A percentile compares a stretch with the other conserved stretches of the same genome.
These are phyloP conservation scores for Marronus borbonicus DNA, from an alignment of 2,888 invertebrate genomes.

Conservation along the genomic window DNA sequence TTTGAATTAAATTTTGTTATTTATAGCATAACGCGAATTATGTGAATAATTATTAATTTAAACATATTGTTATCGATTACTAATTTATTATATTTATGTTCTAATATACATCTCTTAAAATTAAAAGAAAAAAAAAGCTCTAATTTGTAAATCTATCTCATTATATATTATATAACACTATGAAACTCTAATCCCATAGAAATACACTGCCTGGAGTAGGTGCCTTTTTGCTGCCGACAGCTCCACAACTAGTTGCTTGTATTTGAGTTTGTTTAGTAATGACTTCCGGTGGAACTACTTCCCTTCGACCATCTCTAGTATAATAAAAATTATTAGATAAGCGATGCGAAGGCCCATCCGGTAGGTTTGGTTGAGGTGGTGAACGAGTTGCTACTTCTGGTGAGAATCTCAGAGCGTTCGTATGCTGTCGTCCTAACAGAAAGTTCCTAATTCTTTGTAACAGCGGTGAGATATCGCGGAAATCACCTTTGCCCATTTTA, in stretches of 20 bases:
- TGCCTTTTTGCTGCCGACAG: constrained; percentile 63
- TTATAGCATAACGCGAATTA: neutral
- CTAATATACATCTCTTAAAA: constrained; percentile 24
- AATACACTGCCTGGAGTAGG: constrained; percentile 76
- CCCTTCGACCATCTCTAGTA: constrained; percentile 86
- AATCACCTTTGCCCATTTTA: constrained; percentile 67
- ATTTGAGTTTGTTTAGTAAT: constrained; percentile 70
- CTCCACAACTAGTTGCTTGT: constrained; percentile 60
- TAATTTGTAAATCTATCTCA: constrained; percentile 18
- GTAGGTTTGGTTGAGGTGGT: constrained; percentile 86
- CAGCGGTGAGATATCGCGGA: constrained; percentile 78
- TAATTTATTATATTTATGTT: constrained; percentile 14
- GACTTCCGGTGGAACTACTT: constrained; percentile 80
- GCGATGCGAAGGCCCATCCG: constrained; percentile 86
- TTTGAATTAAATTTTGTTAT: neutral
- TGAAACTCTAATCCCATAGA: constrained; percentile 73
- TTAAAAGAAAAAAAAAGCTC: constrained; percentile 11
- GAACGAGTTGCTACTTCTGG: constrained; percentile 80
- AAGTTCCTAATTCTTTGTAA: constrained; percentile 77
- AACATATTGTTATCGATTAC: neutral
- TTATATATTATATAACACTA: constrained; percentile 25
- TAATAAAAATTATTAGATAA: constrained; percentile 89
- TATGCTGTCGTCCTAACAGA: constrained; percentile 76
- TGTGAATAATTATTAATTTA: no score
- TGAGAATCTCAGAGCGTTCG: constrained; percentile 77